phyloP scores from a whole-genome alignment of 2,113 vertebrate species.

The Actenoides hombroni region DNA sequence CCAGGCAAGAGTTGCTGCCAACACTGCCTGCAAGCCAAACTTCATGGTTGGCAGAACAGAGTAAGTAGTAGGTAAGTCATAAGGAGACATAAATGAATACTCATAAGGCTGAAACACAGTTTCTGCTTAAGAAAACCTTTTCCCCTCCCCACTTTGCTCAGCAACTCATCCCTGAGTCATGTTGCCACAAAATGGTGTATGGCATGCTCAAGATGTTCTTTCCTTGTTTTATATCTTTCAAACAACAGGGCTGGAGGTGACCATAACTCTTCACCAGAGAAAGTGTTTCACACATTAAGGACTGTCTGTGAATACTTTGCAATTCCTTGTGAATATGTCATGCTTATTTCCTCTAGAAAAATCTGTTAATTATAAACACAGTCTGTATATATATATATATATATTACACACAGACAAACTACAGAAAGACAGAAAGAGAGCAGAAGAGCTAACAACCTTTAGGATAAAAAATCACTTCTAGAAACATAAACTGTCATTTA shows the following conservation, averaged over 20 bases:
- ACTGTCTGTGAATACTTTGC: background rate
- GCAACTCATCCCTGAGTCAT: background rate
- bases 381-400: background rate
- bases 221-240: background rate
- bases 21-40: background rate
- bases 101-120: background rate
- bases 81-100: background rate
- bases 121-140: background rate
- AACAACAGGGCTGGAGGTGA: background rate
- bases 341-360: background rate
- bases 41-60: background rate
- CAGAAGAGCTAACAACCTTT: fast-evolving
- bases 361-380: background rate
- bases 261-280: background rate
- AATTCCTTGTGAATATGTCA: background rate
- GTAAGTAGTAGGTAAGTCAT: background rate
- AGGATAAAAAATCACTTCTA: background rate
- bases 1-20: background rate
- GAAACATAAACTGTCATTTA: background rate
- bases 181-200: background rate
- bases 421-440: background rate
- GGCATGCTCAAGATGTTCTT: background rate
- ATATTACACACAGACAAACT: background rate
- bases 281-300: background rate
- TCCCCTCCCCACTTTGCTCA: background rate